Evolutionary conservation across 1,140 invertebrate genomes (phyloP), one percentile per base, ranked within the genome.

Genomic region (Ylistrum balloti): DNA sequence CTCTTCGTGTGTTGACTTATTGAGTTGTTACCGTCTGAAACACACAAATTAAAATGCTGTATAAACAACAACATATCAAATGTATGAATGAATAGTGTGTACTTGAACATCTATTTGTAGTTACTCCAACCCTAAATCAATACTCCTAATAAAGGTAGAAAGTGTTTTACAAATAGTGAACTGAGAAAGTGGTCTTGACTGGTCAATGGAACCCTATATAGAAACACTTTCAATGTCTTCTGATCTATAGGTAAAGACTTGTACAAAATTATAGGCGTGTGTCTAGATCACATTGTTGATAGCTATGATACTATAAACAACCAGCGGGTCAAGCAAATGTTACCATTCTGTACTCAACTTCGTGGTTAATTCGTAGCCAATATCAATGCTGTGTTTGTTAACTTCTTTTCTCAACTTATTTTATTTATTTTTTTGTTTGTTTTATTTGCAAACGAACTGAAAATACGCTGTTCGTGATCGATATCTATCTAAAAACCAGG

Each of bases 21-120:
- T 28, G 22, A n/a, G 56, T n/a, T 74, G 56, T 74, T 74, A 74
- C n/a, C 56, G 17, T 28, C 56, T 74, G 56, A 74, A 74, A 74
- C 56, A 74, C n/a, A 28, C 56, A 74, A 74, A 74, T 74, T 74
- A 28, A 74, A 74, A 74, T 74, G 56, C 56, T 74, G 28, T 74
- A 74, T 74, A 74, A 74, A 74, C 56, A 74, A 74, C 56, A 17
- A 74, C 56, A 74, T 17, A n/a, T n/a, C 17, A 11, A 74, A 74
- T 28, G 28, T n/a, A 74, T 74, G 56, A 74, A 74, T 74, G 56
- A 74, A 28, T 28, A n/a, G 13, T 5, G n/a, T 28, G 56, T 74
- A 28, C 56, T 74, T 17, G 56, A 74, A 74, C 9, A 74, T 28
- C n/a, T 74, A 28, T 74, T 17, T 74, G 56, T 74, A 74, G 56